Base-by-base conservation (phyloP, 2,797 vertebrate genomes). In the Chelon labrosus region DNA sequence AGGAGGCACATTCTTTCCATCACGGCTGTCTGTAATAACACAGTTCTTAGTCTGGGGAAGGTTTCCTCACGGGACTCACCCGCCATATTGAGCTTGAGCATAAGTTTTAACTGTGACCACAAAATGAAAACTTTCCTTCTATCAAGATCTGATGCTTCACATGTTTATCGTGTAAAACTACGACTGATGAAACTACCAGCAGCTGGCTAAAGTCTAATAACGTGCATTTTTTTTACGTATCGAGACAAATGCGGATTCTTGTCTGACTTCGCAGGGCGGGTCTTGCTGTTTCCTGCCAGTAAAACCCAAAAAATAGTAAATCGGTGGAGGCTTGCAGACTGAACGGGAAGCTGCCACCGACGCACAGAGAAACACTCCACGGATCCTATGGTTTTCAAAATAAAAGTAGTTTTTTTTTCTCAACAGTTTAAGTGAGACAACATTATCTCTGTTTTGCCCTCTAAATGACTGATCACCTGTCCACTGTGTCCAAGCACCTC, bases 61-160 rank as follows among this genome's bases (percentile, higher is more conserved):
- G 39, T 41, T 41, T 41, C 39, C 12, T 41, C 39, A 41, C 39
- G 10, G 39, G 10, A 41, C 3, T 13, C 39, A n/a, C 39, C 71
- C 77, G 80, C 77, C 85, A 79, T 85, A 67, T 82, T 82, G 35
- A 78, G 74, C 60, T 75, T 82, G 9, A 59, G 50, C 11, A 1
- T 5, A 35, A 61, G 55, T 66, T 83, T 44, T 69, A 76, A 69
- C 76, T 42, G 17, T 51, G 14, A 8, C 39, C 19, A 55, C 5
- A 77, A 17, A 68, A 20, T 39, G n/a, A 79, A 67, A 81, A 78
- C 9, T 77, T 87, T 65, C 54, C 17, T 22, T 44, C n/a, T 11
- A 5, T 52, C 8, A 35, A 12, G 10, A 44, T 7, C 17, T 11
- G 37, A 58, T 50, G 50, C 27, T 14, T 64, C 17, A 7, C 50